Base-by-base conservation (phyloP, 1,140 invertebrate genomes). In the Armadillidium nasatum region DNA sequence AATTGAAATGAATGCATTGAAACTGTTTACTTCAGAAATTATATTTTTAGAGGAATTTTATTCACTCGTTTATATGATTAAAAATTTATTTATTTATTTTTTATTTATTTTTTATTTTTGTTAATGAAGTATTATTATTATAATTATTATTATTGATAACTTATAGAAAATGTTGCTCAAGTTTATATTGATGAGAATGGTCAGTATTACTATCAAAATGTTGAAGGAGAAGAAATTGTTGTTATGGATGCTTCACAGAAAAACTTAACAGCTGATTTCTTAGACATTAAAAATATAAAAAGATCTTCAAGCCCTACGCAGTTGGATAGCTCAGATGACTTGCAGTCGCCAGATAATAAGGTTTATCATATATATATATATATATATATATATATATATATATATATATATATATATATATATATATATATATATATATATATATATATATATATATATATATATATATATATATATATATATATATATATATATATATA, bases 161-260 rank as follows among this genome's bases (percentile, higher is more conserved):
- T 33, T 33, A 3, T 33, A 67, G 85, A 85, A 71, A 88, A 89
- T 82, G 87, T 86, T 45, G 90, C 90, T 13, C 90, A 91, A 54
- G 92, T 92, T 81, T 92, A 91, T 84, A 89, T 92, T 10, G 91
- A 92, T 83, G 90, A 92, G 83, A 87, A 90, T 72, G 91, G 91
- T 0, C 89, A 90, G 75, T 93, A 92, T 84, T 93, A 92, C 81
- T 92, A 91, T 82, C 90, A 92, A 83, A 88, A 89, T 3, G 88
- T 85, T 78, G 87, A 87, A 43, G 87, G 89, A 60, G 85, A 87
- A 60, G 50, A 60, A 60, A 60, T 60, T 13, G 50, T 60, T 60
- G 19, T 60, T 60, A 60, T 60, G 50, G 50, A 60, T 60, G 19
- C 50, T 19, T 15, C 50, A 15, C 50, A 60, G 19, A 60, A 60